Base-by-base conservation (phyloP, 30 jellyfish, hydroid and myxozoan genomes). In the Cassiopea xamachana region DNA sequence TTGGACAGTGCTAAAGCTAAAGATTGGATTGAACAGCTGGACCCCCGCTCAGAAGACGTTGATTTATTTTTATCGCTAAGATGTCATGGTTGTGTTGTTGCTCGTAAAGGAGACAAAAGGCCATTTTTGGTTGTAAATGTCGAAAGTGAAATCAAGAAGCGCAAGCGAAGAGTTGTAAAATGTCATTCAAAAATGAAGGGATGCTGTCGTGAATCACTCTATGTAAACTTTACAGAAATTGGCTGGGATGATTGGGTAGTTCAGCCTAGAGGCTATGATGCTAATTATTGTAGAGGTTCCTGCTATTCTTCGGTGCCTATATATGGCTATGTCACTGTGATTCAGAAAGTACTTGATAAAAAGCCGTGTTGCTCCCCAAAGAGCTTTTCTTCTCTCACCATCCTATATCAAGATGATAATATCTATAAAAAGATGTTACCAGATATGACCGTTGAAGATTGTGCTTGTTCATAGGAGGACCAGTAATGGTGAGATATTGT, bases 181-280 rank as follows among this genome's bases (percentile, higher is more conserved):
- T 92, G 98, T 76, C 90, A 80, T 45, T 83, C 98, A 19, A 77
- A 71, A 64, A 81, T 1, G 80, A 59, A 64, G 46, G 95, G 79
- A 73, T 92, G 98, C 86, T 92, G 98, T 48, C 96, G 95, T 1
- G 93, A 92, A 67, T 75, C 92, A 7, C 48, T 92, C 15, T 80
- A 45, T 70, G 92, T 92, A 19, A 92, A 92, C 55, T 92, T 92
- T 80, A 86, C 98, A 9, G 95, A 86, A 17, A 77, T 92, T 73
- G 92, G 94, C 67, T 92, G 98, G 98, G 61, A 82, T 69, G 98
- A 92, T 83, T 92, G 98, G 98, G 86, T 92, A 60, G 92, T 92
- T 6, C 79, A 79, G 62, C 98, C 98, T 4, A 61, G 55, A 27
- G 95, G 93, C 7, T 92, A 92, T 88, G 96, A 92, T 8, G 96